These are phyloP conservation scores for Daphoenositta chrysoptera DNA, from an alignment of 2,113 vertebrate genomes.

Conservation along the genomic window DNA sequence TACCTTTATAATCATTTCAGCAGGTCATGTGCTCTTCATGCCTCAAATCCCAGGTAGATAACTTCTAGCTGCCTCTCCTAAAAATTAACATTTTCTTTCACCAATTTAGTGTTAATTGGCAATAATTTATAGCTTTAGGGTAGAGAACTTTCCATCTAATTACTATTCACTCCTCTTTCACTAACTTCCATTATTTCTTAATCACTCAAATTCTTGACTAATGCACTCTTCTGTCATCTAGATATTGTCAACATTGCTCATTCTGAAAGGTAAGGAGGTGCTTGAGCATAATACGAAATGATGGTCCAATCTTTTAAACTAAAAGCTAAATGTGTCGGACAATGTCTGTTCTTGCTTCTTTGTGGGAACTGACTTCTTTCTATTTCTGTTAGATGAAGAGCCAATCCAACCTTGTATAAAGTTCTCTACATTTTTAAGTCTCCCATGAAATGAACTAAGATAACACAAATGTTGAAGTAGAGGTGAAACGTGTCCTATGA, in stretches of 20 bases:
- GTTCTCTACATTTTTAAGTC: neutral
- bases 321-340: neutral
- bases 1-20: neutral
- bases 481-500: neutral
- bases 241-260: neutral
- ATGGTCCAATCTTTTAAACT: neutral
- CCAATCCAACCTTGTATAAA: neutral
- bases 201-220: neutral
- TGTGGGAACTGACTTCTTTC: neutral
- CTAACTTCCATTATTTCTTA: neutral
- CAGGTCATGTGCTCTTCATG: neutral
- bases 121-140: neutral
- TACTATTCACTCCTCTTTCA: neutral
- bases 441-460: neutral
- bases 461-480: neutral
- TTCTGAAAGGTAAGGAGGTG: neutral
- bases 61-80: neutral
- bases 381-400: neutral
- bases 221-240: neutral
- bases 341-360: neutral
- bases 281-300: neutral
- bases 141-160: neutral
- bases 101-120: neutral
- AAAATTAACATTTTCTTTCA: neutral
- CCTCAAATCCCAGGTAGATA: neutral